Evolutionary conservation across 2,113 vertebrate genomes (phyloP), one percentile per base, ranked within the genome.

Genomic region (Lamprologus speciosus): DNA sequence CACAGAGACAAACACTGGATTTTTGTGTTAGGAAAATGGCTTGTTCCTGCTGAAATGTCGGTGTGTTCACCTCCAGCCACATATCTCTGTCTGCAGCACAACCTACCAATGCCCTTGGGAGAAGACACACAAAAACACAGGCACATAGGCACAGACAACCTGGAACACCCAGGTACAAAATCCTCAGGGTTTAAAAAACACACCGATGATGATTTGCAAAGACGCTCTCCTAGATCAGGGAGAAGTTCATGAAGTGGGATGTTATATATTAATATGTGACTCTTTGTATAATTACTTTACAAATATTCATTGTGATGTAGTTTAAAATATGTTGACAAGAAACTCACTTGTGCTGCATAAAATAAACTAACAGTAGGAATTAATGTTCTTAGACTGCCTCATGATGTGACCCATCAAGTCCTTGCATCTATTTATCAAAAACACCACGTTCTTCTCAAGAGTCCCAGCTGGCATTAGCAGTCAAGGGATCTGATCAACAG

Each of bases 21-120:
- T 73, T 37, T 35, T 87, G 81, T 12, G 26, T 70, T 65, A 35
- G 31, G 86, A 68, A 90, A 93, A 86, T 53, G 82, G 80, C 88
- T 85, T 87, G 86, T 86, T 92, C 86, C 89, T 65, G 86, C 88
- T 92, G 91, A 92, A 93, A 93, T 87, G 91, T 88, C 6, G 65
- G 47, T 3, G 82, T 42, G 45, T 88, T 93, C 88, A 89, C 92
- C 87, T 92, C 87, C 42, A 70, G 82, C 85, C 51, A 83, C 92
- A 88, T 60, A 83, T 88, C 90, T 86, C 86, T 89, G 92, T 91
- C 90, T 91, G 90, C 85, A 6, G 51, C 33, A 19, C 86, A 81
- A 86, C 92, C 92, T 90, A 13, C 58, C 63, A 82, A 53, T 2
- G 92, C 31, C 92, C 92, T 94, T 94, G 90, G 55, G 91, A 63